Conservation (phyloP, 2,888 invertebrate species). For the Lasioglossum oenotherae region DNA sequence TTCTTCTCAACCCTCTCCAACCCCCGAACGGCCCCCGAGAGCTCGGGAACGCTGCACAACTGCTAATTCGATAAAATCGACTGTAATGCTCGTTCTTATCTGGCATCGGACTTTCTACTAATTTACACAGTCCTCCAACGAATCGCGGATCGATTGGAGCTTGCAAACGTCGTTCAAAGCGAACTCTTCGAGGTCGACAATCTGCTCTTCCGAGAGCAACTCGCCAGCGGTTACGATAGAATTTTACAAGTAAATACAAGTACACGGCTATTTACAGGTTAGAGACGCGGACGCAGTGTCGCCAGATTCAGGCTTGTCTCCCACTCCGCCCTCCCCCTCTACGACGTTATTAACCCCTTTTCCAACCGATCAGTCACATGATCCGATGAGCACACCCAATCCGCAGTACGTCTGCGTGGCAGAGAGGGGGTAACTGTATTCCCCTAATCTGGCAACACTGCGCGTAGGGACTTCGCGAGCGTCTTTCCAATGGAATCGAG, state of each 20-base stretch:
- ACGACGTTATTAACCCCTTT: no score
- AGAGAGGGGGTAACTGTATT: no score
- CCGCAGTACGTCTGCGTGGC: no score
- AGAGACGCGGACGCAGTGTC: neutral
- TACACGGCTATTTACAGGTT: constrained; percentile 47
- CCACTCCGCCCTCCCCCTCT: no score
- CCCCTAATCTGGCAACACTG: no score
- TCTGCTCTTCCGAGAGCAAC: neutral
- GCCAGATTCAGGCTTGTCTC: no score
- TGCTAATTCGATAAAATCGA: neutral
- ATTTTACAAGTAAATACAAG: constrained; percentile 46
- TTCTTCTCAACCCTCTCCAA: constrained; percentile 20
- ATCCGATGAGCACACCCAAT: no score
- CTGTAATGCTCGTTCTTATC: neutral
- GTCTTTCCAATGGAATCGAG: neutral
- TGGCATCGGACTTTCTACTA: neutral
- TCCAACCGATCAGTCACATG: no score
- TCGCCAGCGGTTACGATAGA: neutral
- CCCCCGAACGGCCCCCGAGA: neutral
- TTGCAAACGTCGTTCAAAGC: neutral
- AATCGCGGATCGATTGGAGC: neutral
- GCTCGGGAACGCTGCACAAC: neutral
- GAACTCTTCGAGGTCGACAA: neutral
- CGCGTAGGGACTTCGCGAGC: neutral
- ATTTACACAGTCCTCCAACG: neutral